Conservation (phyloP, 2,888 invertebrate genomes). For the Eupeodes luniger region DNA sequence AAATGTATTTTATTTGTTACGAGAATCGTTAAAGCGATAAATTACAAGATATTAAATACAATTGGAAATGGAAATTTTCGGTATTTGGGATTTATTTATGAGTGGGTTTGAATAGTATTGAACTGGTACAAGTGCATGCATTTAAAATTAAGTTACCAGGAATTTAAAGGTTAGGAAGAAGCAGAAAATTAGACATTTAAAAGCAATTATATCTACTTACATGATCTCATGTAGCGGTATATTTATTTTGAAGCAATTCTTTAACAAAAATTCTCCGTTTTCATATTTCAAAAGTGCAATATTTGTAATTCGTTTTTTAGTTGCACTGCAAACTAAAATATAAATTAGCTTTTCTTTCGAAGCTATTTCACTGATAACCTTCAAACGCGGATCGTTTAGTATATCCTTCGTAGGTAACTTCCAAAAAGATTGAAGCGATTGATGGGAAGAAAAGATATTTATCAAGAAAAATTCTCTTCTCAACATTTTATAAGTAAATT, state of each 20-base stretch:
- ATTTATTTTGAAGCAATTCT: conserved; percentile 77
- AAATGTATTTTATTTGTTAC: too few species aligned
- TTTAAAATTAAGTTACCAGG: too few species aligned
- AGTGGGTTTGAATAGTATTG: too few species aligned
- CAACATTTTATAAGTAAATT: not conserved
- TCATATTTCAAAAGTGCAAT: conserved; percentile 73
- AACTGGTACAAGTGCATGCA: too few species aligned
- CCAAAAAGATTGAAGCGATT: conserved; percentile 10
- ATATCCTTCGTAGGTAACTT: conserved; percentile 66
- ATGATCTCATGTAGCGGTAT: conserved; percentile 76
- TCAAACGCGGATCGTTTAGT: conserved; percentile 58
- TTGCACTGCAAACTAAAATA: conserved; percentile 75
- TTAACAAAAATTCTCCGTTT: conserved; percentile 66
- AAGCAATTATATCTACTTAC: conserved; percentile 72
- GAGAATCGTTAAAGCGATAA: too few species aligned
- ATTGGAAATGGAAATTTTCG: too few species aligned
- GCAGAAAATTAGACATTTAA: not conserved
- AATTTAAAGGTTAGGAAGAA: too few species aligned
- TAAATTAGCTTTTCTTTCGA: conserved; percentile 71
- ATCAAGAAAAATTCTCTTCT: conserved; percentile 77
- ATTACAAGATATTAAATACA: too few species aligned
- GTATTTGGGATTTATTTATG: too few species aligned
- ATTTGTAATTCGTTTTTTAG: conserved; percentile 74
- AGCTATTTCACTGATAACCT: conserved; percentile 53
- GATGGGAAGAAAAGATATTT: conserved; percentile 56